A percentile compares a stretch with the other conserved stretches of the same genome.
These are phyloP conservation scores for Momotus momota DNA, from an alignment of 2,797 vertebrate species.

Conservation along the genomic window DNA sequence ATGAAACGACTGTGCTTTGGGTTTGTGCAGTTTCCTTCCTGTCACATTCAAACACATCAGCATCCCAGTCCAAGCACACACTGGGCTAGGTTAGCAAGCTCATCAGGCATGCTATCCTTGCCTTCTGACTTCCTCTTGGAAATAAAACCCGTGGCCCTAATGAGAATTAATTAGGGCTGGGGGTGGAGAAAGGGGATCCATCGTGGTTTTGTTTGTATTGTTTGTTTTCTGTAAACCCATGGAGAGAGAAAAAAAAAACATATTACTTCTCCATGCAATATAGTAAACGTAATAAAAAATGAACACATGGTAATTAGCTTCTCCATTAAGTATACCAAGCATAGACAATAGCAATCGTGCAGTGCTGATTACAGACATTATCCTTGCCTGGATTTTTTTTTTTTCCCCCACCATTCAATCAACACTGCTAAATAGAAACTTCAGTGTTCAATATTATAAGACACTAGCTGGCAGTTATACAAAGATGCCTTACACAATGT, in stretches of 20 bases:
- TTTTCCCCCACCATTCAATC: conserved; percentile 75
- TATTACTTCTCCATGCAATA: conserved; percentile 52
- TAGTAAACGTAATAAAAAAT: conserved; percentile 71
- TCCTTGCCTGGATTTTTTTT: conserved; percentile 68
- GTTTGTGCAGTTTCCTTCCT: conserved; percentile 67
- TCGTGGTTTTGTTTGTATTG: conserved; percentile 59
- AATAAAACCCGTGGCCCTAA: conserved; percentile 61
- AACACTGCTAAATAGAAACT: conserved; percentile 65
- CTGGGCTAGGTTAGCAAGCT: conserved; percentile 50
- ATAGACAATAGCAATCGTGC: conserved; percentile 65
- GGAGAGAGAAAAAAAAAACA: conserved; percentile 29
- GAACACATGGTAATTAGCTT: conserved; percentile 72
- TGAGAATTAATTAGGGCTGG: conserved; percentile 64
- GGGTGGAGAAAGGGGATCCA: conserved; percentile 11
- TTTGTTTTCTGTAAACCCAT: conserved; percentile 70
- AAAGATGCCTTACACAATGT: conserved; percentile 41
- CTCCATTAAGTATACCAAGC: conserved; percentile 72
- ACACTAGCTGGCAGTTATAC: conserved; percentile 54
- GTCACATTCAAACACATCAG: conserved; percentile 58
- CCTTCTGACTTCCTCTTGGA: conserved; percentile 66
- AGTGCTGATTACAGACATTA: conserved; percentile 75
- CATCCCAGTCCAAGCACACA: conserved; percentile 55
- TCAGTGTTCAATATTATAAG: conserved; percentile 61
- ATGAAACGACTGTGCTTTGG: conserved; percentile 42
- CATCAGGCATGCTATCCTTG: conserved; percentile 53